Evolutionary conservation across 2,113 vertebrate species (phyloP), one percentile per base, ranked within the genome.

Genomic region (Nanorana parkeri): DNA sequence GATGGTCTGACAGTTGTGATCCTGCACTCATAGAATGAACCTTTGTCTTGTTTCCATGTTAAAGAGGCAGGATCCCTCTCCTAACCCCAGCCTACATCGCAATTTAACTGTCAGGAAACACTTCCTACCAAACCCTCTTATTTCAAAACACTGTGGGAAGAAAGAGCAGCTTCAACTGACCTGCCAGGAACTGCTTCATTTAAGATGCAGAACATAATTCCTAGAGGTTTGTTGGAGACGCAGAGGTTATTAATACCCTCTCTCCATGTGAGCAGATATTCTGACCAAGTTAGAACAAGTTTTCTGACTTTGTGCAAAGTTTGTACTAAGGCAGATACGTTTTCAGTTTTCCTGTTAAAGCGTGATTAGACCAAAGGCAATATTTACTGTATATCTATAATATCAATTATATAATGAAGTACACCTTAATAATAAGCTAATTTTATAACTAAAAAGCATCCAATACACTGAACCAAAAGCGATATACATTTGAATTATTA

Each of bases 1-100:
- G 91, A 91, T 91, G 89, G 91, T 91, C 92, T 95, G 95, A 96
- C 95, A 96, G 92, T 92, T 93, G 91, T 95, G 92, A 92, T 93
- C 92, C 89, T 85, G 90, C 90, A 91, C 86, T 92, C 85, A 80
- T 87, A 89, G 90, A 92, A 90, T 92, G 92, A 91, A 93, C 92
- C 92, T 94, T 94, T 93, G 92, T 93, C 92, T 94, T 90, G 88
- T 87, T 91, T 88, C 87, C 92, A 89, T 87, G 90, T 93, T 93
- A 92, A 92, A 94, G 92, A 93, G 90, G 91, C 92, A 92, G 85
- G 88, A 93, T 90, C 92, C 90, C 91, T 90, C 90, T 90, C 85
- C 91, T 89, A 86, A 89, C 86, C 91, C 91, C 90, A 92, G 89
- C 89, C 89, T 91, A 90, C 92, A 89, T 90, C 90, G 92, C 94